Base-by-base conservation (phyloP, 2,888 invertebrate species). In the Leptopterna dolabrata region DNA sequence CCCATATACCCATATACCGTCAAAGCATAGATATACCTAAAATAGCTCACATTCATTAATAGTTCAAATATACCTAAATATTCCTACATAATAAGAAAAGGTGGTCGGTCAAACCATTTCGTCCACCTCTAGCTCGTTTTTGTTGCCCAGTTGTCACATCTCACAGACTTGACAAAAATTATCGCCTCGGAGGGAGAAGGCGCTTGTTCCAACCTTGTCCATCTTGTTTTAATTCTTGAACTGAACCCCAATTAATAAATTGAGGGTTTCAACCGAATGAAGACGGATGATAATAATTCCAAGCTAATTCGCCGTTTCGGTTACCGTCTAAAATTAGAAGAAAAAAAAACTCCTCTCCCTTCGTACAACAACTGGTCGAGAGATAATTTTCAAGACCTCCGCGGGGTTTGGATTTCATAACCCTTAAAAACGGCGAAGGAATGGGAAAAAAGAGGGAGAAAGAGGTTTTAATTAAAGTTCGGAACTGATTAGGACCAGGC, bases 401-500 rank as follows among this genome's bases (percentile, higher is more conserved):
- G n/a, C 11, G 78, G 27, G 16, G n/a, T n/a, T 76, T 16, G 7
- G 2, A 24, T 45, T 45, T 45, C 24, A 19, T 14, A 45, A 45
- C 78, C 27, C 24, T n/a, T 45, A 3, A 78, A n/a, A 78, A 78
- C 29, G 19, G 29, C 14, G n/a, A 76, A 27, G 16, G 19, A 30
- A n/a, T n/a, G n/a, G 19, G 73, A 16, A 36, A 19, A 19, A 27
- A 1, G 24, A 63, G 24, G 24, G 63, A 45, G 78, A 19, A 78
- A 45, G 27, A 27, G 24, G 41, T 83, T 83, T 83, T 83, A 83
- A 83, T 83, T 83, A 83, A 83, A 30, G 70, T 63, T 83, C 43
- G 9, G 36, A 43, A 70, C 30, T 63, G 43, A 36, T 36, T 36
- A 70, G n/a, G 41, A 83, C 29, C n/a, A n/a, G 83, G 45, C 43